phyloP scores from a whole-genome alignment of 2,888 invertebrate species.

The Leptura quadrifasciata region DNA sequence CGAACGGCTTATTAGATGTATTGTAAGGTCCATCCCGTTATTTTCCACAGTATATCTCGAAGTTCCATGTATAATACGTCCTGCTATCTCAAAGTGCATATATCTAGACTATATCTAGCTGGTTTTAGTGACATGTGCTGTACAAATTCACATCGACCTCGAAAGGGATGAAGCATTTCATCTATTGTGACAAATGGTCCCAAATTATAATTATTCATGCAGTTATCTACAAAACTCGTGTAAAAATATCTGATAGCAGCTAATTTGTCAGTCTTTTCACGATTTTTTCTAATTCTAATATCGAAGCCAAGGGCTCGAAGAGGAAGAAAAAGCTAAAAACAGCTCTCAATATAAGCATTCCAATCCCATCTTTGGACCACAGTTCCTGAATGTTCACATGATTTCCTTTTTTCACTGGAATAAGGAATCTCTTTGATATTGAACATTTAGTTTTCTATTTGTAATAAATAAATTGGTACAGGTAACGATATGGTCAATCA shows the following conservation, averaged over 20 bases:
- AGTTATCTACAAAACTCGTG: neutral
- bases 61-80: constrained; percentile 55
- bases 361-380: too few species aligned
- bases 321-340: constrained; percentile 26
- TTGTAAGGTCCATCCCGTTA: constrained; percentile 56
- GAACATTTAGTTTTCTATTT: neutral
- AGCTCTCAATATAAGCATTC: too few species aligned
- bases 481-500: neutral
- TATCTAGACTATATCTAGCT: constrained; percentile 36
- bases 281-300: constrained; percentile 26
- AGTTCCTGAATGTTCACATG: neutral
- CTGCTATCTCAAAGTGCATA: constrained; percentile 54
- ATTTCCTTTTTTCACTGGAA: constrained; percentile 14
- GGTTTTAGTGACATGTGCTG: too few species aligned
- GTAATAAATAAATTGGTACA: neutral
- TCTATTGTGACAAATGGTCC: too few species aligned
- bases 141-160: too few species aligned
- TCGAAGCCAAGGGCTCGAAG: constrained; percentile 28
- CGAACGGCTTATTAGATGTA: constrained; percentile 46
- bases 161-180: too few species aligned
- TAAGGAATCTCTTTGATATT: constrained; percentile 24
- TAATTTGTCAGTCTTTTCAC: constrained; percentile 7
- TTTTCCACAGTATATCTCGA: constrained; percentile 57
- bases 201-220: neutral
- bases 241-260: neutral